Evolutionary conservation across 2,113 vertebrate species (phyloP).

Genomic region (Crotalus helleri): DNA sequence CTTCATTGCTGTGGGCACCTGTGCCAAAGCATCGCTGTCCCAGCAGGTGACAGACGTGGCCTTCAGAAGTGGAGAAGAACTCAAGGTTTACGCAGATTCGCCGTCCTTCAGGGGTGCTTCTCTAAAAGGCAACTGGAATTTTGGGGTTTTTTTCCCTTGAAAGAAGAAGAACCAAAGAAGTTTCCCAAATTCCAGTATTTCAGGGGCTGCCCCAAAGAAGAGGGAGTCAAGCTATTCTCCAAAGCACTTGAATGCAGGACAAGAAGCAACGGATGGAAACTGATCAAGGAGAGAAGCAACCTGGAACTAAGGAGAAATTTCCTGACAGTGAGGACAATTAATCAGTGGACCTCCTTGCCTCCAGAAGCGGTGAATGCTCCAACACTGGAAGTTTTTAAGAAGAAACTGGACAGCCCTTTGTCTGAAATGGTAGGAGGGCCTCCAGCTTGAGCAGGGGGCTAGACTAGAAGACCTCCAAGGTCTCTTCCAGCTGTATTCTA

Average conservation of each 20-base stretch:
- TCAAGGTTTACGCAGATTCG: not conserved
- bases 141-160: not conserved
- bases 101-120: too few species aligned
- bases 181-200: not conserved
- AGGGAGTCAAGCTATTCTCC: not conserved
- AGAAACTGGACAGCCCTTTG: too few species aligned
- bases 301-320: too few species aligned
- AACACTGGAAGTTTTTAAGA: too few species aligned
- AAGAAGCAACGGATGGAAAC: too few species aligned
- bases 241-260: too few species aligned
- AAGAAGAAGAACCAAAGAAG: not conserved
- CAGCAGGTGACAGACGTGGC: not conserved
- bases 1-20: not conserved
- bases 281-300: too few species aligned
- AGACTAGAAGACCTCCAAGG: not conserved
- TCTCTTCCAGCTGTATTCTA: not conserved
- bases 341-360: too few species aligned
- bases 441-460: too few species aligned
- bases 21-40: not conserved
- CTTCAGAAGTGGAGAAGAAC: not conserved
- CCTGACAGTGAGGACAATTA: too few species aligned
- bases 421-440: too few species aligned
- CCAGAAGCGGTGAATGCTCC: too few species aligned
- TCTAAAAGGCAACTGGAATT: not conserved
- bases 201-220: not conserved